A percentile compares a stretch with the other conserved stretches of the same genome.
These are phyloP conservation scores for Heliconius ethilla DNA, from an alignment of 2,888 invertebrate species.

Conservation along the genomic window DNA sequence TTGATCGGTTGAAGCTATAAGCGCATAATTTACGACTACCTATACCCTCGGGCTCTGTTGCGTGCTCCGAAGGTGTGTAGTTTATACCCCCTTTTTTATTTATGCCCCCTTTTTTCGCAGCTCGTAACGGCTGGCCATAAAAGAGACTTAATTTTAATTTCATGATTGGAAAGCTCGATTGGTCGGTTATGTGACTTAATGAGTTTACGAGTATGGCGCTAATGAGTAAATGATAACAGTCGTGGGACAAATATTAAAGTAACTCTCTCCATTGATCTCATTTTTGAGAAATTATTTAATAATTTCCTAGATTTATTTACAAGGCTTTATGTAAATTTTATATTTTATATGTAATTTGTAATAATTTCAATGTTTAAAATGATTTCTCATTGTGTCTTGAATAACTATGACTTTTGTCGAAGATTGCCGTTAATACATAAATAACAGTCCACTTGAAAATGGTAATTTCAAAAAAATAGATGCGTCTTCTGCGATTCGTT, in stretches of 20 bases:
- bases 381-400: too few relatives aligned
- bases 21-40: constrained; percentile 75
- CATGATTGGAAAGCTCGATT: constrained; percentile 82
- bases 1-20: constrained; percentile 75
- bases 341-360: background rate
- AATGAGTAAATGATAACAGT: constrained; percentile 72
- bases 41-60: constrained; percentile 64
- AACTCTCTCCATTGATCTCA: constrained; percentile 33
- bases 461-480: background rate
- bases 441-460: constrained; percentile 68
- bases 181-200: constrained; percentile 79
- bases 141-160: constrained; percentile 81
- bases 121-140: constrained; percentile 79
- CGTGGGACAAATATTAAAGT: constrained; percentile 53
- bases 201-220: constrained; percentile 69
- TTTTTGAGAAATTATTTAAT: background rate
- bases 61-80: constrained; percentile 80
- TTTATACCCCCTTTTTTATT: constrained; percentile 80
- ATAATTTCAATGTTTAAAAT: too few relatives aligned
- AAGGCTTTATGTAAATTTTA: background rate
- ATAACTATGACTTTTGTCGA: too few relatives aligned
- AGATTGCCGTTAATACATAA: too few relatives aligned
- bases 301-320: background rate
- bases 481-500: constrained; percentile 44
- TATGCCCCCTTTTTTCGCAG: constrained; percentile 82